phyloP scores from a whole-genome alignment of 2,888 invertebrate genomes.

The Ichneumoninae sp. region DNA sequence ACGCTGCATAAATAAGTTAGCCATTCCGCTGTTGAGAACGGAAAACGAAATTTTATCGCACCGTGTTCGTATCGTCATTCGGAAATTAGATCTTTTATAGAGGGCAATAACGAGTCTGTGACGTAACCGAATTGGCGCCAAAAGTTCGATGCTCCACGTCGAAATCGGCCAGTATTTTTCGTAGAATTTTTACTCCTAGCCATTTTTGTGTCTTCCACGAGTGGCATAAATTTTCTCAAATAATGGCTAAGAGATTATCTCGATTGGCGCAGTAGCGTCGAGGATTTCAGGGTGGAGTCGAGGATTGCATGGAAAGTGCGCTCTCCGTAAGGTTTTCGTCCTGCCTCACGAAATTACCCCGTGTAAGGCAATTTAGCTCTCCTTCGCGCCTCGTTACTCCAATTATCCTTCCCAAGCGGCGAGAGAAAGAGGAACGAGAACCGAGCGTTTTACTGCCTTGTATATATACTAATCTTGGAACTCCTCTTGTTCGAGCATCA shows the following conservation, averaged over 20 bases:
- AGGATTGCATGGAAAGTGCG: conserved; percentile 29
- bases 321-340: conserved; percentile 35
- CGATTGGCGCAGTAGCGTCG: conserved; percentile 5
- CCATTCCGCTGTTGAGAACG: conserved; percentile 6
- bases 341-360: conserved; percentile 49
- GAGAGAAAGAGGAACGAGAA: conserved; percentile 20
- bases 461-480: conserved; percentile 42
- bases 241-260: conserved; percentile 31
- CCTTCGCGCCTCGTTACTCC: conserved; percentile 65
- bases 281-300: conserved; percentile 10
- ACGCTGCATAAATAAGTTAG: conserved; percentile 26
- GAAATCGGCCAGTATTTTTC: not conserved
- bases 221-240: conserved; percentile 19
- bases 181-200: not conserved
- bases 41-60: conserved; percentile 34
- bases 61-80: not conserved
- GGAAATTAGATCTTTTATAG: conserved; percentile 1
- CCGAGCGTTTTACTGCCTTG: conserved; percentile 58
- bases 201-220: conserved; percentile 6
- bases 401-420: conserved; percentile 52
- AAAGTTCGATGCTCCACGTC: conserved; percentile 2
- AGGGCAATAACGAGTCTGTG: conserved; percentile 6
- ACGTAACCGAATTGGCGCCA: not conserved
- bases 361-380: conserved; percentile 55
- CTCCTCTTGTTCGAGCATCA: conserved; percentile 35